A percentile compares a stretch with the other conserved stretches of the same genome.
phyloP scores from a whole-genome alignment of 1,140 invertebrate species.

The Drosophila pachea region DNA sequence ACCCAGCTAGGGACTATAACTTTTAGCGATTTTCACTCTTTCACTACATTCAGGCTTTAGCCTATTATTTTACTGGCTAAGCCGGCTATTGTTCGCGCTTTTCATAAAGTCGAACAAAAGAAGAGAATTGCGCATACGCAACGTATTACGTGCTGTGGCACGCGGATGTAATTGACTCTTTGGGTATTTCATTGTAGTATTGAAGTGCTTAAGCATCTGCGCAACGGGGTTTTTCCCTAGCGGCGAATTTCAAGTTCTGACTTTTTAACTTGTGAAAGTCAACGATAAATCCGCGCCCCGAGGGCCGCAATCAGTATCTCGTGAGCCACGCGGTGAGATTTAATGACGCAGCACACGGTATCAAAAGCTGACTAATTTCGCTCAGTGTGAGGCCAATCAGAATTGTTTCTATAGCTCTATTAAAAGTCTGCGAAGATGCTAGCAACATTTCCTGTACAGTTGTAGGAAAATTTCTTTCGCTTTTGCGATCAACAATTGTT shows the following conservation, averaged over 20 bases:
- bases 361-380: background rate
- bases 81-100: background rate
- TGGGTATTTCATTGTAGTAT: slow-evolving; percentile 8
- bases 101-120: background rate
- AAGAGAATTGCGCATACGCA: slow-evolving; percentile 56
- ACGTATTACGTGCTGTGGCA: slow-evolving; percentile 14
- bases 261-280: slow-evolving; percentile 30
- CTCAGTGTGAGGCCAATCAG: background rate
- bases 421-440: background rate
- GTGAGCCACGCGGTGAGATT: slow-evolving; percentile 12
- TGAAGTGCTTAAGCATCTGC: slow-evolving; percentile 29
- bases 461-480: slow-evolving; percentile 2
- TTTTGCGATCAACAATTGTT: background rate
- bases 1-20: background rate
- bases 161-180: slow-evolving; percentile 31
- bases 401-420: background rate
- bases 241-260: slow-evolving; percentile 26
- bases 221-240: slow-evolving; percentile 49
- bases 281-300: slow-evolving; percentile 5
- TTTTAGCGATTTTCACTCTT: no score
- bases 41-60: no score
- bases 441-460: no score
- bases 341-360: slow-evolving; percentile 4
- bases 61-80: background rate
- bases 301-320: slow-evolving; percentile 11